A percentile compares a stretch with the other conserved stretches of the same genome.
phyloP scores from a whole-genome alignment of 2,113 vertebrate species.

The Tinamus guttatus region DNA sequence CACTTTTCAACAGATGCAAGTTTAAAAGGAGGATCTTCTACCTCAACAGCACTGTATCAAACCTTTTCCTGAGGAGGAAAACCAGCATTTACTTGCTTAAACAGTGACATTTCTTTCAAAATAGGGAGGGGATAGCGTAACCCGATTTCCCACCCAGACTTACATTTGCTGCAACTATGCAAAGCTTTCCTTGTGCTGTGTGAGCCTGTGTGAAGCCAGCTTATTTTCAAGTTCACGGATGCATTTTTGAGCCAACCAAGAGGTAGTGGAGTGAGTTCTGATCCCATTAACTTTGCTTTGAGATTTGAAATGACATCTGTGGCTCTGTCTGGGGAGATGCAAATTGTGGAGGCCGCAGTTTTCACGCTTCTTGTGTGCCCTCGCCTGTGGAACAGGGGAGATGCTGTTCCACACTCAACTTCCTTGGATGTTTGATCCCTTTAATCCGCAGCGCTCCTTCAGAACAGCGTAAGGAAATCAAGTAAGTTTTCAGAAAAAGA shows the following conservation, averaged over 20 bases:
- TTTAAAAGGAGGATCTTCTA: not conserved
- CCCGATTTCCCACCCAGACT: fast-evolving
- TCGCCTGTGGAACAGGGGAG: fast-evolving
- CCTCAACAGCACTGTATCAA: not conserved
- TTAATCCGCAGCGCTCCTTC: not conserved
- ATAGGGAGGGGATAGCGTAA: not conserved
- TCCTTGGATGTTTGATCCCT: not conserved
- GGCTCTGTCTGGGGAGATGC: not conserved
- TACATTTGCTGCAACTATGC: fast-evolving
- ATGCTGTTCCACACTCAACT: fast-evolving
- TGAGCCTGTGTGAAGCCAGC: fast-evolving
- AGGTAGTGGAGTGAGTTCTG: not conserved
- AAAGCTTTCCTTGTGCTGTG: not conserved
- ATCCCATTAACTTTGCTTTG: not conserved
- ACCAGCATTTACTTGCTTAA: not conserved
- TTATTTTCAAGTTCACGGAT: not conserved
- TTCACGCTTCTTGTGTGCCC: not conserved
- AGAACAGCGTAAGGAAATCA: not conserved
- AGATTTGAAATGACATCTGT: not conserved
- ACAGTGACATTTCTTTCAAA: not conserved
- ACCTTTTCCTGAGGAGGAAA: not conserved
- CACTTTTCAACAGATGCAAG: not conserved
- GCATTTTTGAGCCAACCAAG: not conserved
- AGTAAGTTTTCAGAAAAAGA: not conserved
- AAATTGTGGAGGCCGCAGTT: not conserved